phyloP scores from a whole-genome alignment of 1,140 invertebrate species.

The Apolygus lucorum region DNA sequence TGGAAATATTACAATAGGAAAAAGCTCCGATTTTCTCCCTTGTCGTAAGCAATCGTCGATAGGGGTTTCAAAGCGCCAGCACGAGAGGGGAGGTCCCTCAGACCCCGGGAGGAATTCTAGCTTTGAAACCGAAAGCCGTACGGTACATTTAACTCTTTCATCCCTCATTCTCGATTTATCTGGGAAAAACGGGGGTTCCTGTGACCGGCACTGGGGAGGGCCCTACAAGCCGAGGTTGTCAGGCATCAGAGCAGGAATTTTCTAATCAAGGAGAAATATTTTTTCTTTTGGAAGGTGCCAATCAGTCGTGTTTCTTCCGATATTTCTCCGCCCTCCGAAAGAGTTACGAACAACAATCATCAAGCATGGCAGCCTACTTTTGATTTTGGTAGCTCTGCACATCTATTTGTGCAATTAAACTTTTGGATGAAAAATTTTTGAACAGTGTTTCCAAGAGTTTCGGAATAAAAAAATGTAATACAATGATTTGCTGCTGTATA shows the following conservation, averaged over 20 bases:
- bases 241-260: background rate
- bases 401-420: too few relatives aligned
- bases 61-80: background rate
- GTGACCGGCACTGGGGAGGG: too few relatives aligned
- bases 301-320: background rate
- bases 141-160: slow-evolving; percentile 16
- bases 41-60: background rate
- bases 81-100: background rate
- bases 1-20: slow-evolving; percentile 10
- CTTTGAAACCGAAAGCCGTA: background rate
- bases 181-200: too few relatives aligned
- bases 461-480: too few relatives aligned
- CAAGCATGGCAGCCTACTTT: too few relatives aligned
- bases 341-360: too few relatives aligned
- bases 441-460: too few relatives aligned
- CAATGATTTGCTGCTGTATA: too few relatives aligned
- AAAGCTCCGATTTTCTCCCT: too few relatives aligned
- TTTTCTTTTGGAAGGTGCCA: background rate
- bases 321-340: too few relatives aligned
- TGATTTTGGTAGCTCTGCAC: too few relatives aligned
- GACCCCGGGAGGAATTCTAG: background rate
- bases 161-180: slow-evolving; percentile 8
- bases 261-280: slow-evolving; percentile 1
- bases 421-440: too few relatives aligned
- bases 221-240: background rate